Evolutionary conservation across 1,140 invertebrate genomes (phyloP).

Genomic region (Tetragonula clypearis): DNA sequence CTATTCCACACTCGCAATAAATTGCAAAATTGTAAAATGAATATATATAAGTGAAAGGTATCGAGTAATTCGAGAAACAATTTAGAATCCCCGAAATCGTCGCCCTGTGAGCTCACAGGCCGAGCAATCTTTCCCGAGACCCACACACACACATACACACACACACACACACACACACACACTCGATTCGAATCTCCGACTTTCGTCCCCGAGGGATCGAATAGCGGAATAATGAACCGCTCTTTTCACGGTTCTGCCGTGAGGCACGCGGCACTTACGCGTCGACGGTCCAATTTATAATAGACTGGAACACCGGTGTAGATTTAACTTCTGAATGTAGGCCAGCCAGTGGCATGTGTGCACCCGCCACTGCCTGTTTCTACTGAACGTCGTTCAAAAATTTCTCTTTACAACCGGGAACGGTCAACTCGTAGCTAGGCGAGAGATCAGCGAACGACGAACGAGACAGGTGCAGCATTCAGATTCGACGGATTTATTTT

Average conservation of each 20-base stretch:
- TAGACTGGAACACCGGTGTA: constrained; percentile 45
- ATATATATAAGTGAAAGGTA: too few species aligned
- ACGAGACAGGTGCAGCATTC: constrained; percentile 54
- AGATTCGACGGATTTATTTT: constrained; percentile 35
- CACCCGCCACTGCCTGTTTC: constrained; percentile 36
- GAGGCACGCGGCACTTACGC: constrained; percentile 27
- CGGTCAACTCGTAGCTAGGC: neutral
- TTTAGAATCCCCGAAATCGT: too few species aligned
- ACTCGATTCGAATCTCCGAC: too few species aligned
- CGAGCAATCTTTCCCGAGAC: neutral
- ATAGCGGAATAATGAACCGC: constrained; percentile 1
- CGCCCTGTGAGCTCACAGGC: too few species aligned
- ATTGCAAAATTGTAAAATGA: too few species aligned
- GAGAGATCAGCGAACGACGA: neutral
- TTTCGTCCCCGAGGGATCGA: neutral
- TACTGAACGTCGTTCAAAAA: constrained; percentile 34
- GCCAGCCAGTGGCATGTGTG: constrained; percentile 54
- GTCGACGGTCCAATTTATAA: constrained; percentile 52
- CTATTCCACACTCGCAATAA: too few species aligned
- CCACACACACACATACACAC: neutral
- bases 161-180: too few species aligned
- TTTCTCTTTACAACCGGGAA: neutral
- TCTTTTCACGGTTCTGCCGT: constrained; percentile 14
- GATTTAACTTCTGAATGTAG: constrained; percentile 59
- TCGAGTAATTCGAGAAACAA: too few species aligned